Evolutionary conservation across 2,888 invertebrate genomes (phyloP), one percentile per base, ranked within the genome.

Genomic region (Orchesellides sinensis): DNA sequence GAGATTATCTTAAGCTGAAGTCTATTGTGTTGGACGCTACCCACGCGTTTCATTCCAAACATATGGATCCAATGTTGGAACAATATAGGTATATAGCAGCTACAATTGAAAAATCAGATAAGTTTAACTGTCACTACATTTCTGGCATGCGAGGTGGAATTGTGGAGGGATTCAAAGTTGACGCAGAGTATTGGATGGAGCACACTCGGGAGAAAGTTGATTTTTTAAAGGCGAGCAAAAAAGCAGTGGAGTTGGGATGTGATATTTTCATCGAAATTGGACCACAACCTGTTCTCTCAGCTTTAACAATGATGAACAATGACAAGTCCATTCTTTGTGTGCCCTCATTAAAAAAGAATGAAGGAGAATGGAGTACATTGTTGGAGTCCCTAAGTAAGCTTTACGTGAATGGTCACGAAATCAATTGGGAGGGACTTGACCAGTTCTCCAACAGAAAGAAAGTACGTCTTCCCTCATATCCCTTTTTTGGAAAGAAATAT

Each of bases 251-350:
- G 6, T 0, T 25, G 6, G 82, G 78, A 3, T 80, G 68, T 29
- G 17, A 47, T 5, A 32, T 83, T 21, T 81, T 83, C 19, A 19
- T 85, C n/a, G 85, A 85, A 81, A 47, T 85, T 8, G 85, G 85
- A 21, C 74, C 85, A 6, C 85, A 85, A n/a, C 84, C 86, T 0
- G 70, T 86, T 54, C 56, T 83, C 19, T 66, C 66, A 0, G 56
- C 77, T 4, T 25, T 83, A 19, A 25, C 78, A 0, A 70, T 82
- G 74, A 23, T 66, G 12, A 73, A 52, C 47, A 54, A 14, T 35
- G 19, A 49, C 1, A 27, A 14, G 19, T 66, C 69, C 19, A 52
- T 27, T 2, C 14, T n/a, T 0, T 68, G 66, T 17, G 19, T 81
- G 17, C 81, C 81, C 19, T 77, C 82, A 0, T 54, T 84, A 0